Evolutionary conservation across 2,113 vertebrate species (phyloP), one percentile per base, ranked within the genome.

Genomic region (Poeciliopsis retropinna): DNA sequence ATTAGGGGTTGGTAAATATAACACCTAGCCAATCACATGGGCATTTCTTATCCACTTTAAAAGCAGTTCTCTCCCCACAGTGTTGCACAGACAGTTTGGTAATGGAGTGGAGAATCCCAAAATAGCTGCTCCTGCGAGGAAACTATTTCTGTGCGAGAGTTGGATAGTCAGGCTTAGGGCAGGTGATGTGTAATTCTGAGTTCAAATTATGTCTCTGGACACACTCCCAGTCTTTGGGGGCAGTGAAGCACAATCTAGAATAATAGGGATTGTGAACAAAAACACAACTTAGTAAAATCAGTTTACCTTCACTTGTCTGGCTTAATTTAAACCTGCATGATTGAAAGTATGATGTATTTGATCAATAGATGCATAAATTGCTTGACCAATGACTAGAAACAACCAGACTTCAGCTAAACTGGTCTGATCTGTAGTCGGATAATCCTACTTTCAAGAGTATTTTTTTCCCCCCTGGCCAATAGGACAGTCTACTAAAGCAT

Each of bases 21-120:
- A 62, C 27, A 29, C 66, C 64, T 76, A 32, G 71, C 65, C 80
- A 83, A 90, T 85, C 83, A 79, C 88, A 85, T 67, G 89, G 85
- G 88, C 73, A 71, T 89, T 82, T 86, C 67, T 89, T 85, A 91
- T 89, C 83, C 91, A 76, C 80, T 86, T 84, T 90, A 88, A 92
- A 91, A 90, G 88, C 88, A 76, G 62, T 64, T 71, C 62, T 44
- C 66, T 89, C 87, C 69, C 76, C 32, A 68, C 39, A 64, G 85
- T 85, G 67, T 70, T 81, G 17, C 14, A 74, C 65, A 83, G 70
- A 83, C 72, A 54, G 70, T 87, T 89, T 75, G 62, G 82, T 88
- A 89, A 91, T 90, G 77, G 83, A 82, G 80, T 9, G 79, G 69
- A 85, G 81, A 87, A 83, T 84, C 64, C 70, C 67, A 84, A 60